phyloP scores from a whole-genome alignment of 1,140 invertebrate genomes.

The Piezodorus guildinii region DNA sequence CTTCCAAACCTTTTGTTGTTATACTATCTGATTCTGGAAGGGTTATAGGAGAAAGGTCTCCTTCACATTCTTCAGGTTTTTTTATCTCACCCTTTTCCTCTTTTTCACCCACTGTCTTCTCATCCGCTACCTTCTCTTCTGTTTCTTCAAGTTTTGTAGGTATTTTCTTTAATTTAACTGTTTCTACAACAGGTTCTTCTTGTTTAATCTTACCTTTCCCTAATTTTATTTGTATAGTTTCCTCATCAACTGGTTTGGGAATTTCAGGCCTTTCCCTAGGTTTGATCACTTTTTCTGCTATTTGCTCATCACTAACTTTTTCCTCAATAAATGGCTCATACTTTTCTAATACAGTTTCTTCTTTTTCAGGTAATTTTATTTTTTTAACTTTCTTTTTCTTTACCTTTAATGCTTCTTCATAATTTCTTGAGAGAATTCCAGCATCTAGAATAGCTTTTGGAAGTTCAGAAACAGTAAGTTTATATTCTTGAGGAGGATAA shows the following conservation, averaged over 20 bases:
- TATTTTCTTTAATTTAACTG: conserved; percentile 27
- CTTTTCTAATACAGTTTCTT: conserved; percentile 27
- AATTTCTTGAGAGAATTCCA: conserved; percentile 33
- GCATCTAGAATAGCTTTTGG: conserved; percentile 28
- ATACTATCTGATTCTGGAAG: background rate
- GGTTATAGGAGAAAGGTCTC: too few relatives aligned
- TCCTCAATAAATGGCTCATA: conserved; percentile 24
- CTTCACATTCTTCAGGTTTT: conserved; percentile 16
- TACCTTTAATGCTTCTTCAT: conserved; percentile 33
- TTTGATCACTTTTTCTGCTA: conserved; percentile 1
- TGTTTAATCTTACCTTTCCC: conserved; percentile 27
- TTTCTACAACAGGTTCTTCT: conserved; percentile 29
- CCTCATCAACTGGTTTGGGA: conserved; percentile 28
- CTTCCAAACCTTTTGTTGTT: background rate
- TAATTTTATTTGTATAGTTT: conserved; percentile 28
- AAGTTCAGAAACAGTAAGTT: conserved; percentile 28
- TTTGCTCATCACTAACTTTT: conserved; percentile 16
- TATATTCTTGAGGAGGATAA: conserved; percentile 37
- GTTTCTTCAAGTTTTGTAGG: conserved; percentile 30
- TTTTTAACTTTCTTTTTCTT: conserved; percentile 31
- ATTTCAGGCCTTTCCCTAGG: conserved; percentile 4
- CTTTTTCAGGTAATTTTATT: conserved; percentile 29
- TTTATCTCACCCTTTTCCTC: conserved; percentile 26
- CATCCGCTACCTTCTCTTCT: conserved; percentile 24
- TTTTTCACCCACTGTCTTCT: conserved; percentile 15